Evolutionary conservation across 2,888 invertebrate genomes (phyloP).

Genomic region (Caenorhabditis afra): DNA sequence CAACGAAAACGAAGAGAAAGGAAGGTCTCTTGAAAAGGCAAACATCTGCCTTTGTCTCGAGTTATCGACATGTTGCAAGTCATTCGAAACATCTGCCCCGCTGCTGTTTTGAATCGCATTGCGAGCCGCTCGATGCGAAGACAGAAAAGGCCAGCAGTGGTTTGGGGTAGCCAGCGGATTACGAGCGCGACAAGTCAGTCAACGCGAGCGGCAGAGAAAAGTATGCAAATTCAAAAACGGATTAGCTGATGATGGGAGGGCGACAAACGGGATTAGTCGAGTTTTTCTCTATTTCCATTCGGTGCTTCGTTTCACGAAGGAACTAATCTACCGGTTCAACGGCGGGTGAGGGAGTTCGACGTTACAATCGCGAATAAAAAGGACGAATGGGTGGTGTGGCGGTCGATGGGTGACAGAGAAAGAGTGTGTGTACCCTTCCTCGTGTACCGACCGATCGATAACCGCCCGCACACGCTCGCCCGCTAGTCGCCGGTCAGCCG

Average conservation of each 20-base stretch:
- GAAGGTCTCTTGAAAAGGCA: not conserved
- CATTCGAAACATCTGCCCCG: slow-evolving; percentile 33
- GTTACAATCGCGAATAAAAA: not conserved
- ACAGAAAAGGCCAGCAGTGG: slow-evolving; percentile 21
- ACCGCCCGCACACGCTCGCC: slow-evolving; percentile 19
- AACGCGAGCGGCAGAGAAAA: slow-evolving; percentile 11
- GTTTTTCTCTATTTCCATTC: slow-evolving; percentile 4
- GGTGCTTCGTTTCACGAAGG: slow-evolving; percentile 2
- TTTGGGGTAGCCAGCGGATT: slow-evolving; percentile 6
- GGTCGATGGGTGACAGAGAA: not conserved
- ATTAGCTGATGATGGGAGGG: slow-evolving; percentile 33
- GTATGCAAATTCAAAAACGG: slow-evolving; percentile 49
- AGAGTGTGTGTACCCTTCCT: slow-evolving; percentile 46
- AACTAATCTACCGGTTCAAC: not conserved
- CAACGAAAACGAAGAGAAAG: no score
- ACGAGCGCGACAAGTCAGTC: slow-evolving; percentile 11
- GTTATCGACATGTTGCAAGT: not conserved
- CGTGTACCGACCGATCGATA: slow-evolving; percentile 37
- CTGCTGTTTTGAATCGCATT: not conserved
- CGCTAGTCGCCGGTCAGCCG: slow-evolving; percentile 35
- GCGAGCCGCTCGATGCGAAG: not conserved
- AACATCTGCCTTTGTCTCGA: slow-evolving; percentile 17
- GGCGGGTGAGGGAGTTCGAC: not conserved
- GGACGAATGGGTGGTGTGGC: slow-evolving; percentile 23
- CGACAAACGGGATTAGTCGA: slow-evolving; percentile 34